phyloP scores from a whole-genome alignment of 2,888 invertebrate genomes.

The Amaurobius ferox region DNA sequence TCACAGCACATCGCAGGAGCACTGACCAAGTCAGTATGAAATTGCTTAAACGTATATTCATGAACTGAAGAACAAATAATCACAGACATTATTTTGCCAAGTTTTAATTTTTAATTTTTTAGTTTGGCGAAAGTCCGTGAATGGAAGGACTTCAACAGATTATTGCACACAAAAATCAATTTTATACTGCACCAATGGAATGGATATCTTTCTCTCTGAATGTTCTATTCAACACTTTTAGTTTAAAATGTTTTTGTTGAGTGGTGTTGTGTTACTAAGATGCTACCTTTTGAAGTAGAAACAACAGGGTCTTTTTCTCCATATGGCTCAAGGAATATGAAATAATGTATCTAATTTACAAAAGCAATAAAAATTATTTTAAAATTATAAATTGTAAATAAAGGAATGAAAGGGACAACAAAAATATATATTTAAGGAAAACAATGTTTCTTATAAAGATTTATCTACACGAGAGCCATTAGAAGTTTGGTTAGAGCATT shows the following conservation, averaged over 20 bases:
- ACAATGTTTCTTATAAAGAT: constrained; percentile 57
- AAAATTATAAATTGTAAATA: constrained; percentile 68
- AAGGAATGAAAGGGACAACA: constrained; percentile 40
- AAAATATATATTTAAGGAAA: constrained; percentile 43
- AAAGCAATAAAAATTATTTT: constrained; percentile 57
- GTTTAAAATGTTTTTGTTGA: constrained; percentile 53
- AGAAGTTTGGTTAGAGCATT: constrained; percentile 63
- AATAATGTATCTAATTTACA: constrained; percentile 59
- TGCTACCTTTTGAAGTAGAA: constrained; percentile 65
- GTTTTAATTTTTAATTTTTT: constrained; percentile 16
- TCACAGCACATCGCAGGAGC: constrained; percentile 66
- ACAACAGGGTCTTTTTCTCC: constrained; percentile 42
- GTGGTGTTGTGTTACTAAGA: constrained; percentile 57
- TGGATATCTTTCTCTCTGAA: constrained; percentile 59
- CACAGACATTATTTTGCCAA: constrained; percentile 69
- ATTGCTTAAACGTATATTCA: constrained; percentile 67
- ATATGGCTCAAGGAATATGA: constrained; percentile 29
- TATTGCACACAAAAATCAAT: constrained; percentile 68
- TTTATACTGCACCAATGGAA: constrained; percentile 71
- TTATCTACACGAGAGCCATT: constrained; percentile 68
- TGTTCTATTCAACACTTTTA: constrained; percentile 65
- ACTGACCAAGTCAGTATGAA: constrained; percentile 68
- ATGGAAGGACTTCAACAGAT: constrained; percentile 70
- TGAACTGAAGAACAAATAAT: constrained; percentile 69
- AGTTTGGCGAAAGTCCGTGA: constrained; percentile 61